Conservation (phyloP, 2,888 invertebrate genomes). For the Keiferia lycopersicella region DNA sequence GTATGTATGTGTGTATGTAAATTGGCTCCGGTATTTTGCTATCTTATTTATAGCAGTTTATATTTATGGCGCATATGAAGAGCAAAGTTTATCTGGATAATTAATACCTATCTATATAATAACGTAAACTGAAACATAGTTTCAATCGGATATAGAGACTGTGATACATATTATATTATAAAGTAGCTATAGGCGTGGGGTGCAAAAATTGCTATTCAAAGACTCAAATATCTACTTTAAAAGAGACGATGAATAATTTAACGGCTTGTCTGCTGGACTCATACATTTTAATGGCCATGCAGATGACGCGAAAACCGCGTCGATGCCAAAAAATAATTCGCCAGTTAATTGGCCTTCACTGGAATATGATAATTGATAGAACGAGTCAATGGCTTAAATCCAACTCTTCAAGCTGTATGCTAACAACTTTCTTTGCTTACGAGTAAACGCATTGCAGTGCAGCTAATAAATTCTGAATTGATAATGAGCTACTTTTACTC, state of each 20-base stretch:
- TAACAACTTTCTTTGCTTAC: constrained; percentile 1
- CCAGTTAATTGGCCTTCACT: constrained; percentile 9
- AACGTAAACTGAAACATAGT: not conserved
- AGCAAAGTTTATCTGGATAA: not conserved
- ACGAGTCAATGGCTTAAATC: not conserved
- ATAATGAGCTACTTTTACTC: not conserved
- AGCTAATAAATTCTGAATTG: not conserved
- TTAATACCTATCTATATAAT: not conserved
- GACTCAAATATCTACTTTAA: constrained; percentile 31
- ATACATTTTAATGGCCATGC: constrained; percentile 37
- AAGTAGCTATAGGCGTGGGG: not conserved
- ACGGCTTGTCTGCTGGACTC: constrained; percentile 35
- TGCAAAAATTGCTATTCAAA: constrained; percentile 29
- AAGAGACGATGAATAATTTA: constrained; percentile 42
- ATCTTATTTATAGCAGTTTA: not conserved
- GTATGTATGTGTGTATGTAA: not conserved
- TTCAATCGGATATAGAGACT: not conserved
- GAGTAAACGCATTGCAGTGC: not conserved
- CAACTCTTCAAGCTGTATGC: constrained; percentile 2
- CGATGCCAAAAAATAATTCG: constrained; percentile 1
- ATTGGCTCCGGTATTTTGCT: not conserved
- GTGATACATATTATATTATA: not conserved
- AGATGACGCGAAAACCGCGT: constrained; percentile 9
- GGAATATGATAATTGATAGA: not conserved
- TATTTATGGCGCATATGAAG: not conserved